phyloP scores from a whole-genome alignment of 1,140 invertebrate genomes.

The Temnothorax nylanderi region DNA sequence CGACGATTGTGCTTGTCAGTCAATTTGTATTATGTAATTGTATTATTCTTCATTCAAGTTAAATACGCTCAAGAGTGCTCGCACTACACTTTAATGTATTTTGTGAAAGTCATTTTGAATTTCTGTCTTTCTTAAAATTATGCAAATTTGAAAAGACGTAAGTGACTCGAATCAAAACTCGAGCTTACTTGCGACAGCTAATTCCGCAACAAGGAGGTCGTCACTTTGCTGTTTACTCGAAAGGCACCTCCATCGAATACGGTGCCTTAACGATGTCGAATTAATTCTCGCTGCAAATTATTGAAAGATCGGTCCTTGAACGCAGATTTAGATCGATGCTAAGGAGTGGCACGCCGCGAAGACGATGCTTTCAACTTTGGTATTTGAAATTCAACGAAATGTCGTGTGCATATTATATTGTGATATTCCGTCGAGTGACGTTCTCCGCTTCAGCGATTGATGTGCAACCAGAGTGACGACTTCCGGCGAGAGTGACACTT shows the following conservation, averaged over 20 bases:
- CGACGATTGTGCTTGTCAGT: not conserved
- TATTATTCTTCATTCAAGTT: not conserved
- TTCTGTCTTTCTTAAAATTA: not conserved
- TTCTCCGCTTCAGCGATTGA: conserved; percentile 7
- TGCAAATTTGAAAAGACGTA: not conserved
- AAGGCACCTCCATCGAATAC: not conserved
- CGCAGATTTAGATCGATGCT: not conserved
- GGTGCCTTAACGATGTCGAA: not conserved
- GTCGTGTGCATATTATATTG: not conserved
- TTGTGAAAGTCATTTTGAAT: not conserved
- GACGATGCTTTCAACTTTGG: conserved; percentile 29
- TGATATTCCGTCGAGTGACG: not conserved
- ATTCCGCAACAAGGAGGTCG: conserved; percentile 35
- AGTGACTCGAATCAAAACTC: conserved; percentile 13
- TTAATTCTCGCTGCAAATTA: not conserved
- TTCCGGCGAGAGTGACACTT: conserved; percentile 50
- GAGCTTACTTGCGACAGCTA: not conserved
- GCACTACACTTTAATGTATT: conserved; percentile 3
- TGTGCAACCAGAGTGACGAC: conserved; percentile 47
- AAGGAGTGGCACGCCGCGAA: conserved; percentile 9
- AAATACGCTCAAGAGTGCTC: not conserved
- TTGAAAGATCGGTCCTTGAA: not conserved
- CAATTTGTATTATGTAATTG: not conserved
- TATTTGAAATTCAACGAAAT: conserved; percentile 37
- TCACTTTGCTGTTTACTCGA: not conserved